phyloP scores from a whole-genome alignment of 1,140 invertebrate species.

The Diabrotica undecimpunctata region DNA sequence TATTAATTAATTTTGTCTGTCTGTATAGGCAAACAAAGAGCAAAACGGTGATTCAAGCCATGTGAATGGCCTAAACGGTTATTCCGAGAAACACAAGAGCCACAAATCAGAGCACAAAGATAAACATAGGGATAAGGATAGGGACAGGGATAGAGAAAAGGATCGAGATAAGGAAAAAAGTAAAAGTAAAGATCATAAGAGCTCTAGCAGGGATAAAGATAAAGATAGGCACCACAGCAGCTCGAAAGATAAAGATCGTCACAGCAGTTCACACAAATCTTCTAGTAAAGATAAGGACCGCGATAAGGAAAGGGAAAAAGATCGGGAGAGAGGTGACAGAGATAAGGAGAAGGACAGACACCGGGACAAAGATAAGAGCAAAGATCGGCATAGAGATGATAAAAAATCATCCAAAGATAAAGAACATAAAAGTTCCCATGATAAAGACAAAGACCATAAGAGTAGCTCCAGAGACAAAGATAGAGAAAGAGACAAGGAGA shows the following conservation, averaged over 20 bases:
- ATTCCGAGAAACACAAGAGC: slow-evolving; percentile 61
- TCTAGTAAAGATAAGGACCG: slow-evolving; percentile 56
- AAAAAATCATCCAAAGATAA: slow-evolving; percentile 44
- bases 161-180: slow-evolving; percentile 53
- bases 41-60: slow-evolving; percentile 47
- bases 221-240: slow-evolving; percentile 42
- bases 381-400: slow-evolving; percentile 43
- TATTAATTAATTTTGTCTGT: slow-evolving; percentile 1
- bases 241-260: slow-evolving; percentile 41
- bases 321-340: slow-evolving; percentile 44
- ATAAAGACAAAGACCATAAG: slow-evolving; percentile 54
- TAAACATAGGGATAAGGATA: slow-evolving; percentile 55
- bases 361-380: slow-evolving; percentile 30
- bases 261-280: slow-evolving; percentile 56
- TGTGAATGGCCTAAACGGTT: slow-evolving; percentile 67
- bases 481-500: slow-evolving; percentile 48
- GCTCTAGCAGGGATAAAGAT: slow-evolving; percentile 49
- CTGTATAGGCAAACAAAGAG: slow-evolving; percentile 22
- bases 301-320: slow-evolving; percentile 23
- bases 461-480: slow-evolving; percentile 47
- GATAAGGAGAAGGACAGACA: slow-evolving; percentile 41
- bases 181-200: slow-evolving; percentile 61
- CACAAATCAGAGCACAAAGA: slow-evolving; percentile 70
- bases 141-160: slow-evolving; percentile 54
- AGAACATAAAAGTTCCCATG: slow-evolving; percentile 40